Base-by-base conservation (phyloP, 2,113 vertebrate species). In the Nestor notabilis region DNA sequence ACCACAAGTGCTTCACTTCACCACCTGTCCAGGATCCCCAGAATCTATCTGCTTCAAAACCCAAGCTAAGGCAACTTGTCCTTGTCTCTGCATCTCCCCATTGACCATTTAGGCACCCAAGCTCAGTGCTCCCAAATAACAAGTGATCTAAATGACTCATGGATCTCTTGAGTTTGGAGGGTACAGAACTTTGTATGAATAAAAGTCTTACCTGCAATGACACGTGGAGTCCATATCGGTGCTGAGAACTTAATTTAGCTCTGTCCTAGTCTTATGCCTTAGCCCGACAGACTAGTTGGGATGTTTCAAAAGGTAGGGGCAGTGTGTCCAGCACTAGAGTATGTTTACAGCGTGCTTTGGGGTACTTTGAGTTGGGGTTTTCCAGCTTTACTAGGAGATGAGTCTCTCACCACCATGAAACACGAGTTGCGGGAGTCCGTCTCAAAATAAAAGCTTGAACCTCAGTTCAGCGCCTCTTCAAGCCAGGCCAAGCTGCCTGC, bases 401-500 rank as follows among this genome's bases (percentile, higher is more conserved):
- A 37, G 31, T 39, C 37, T 63, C 60, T 90, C 9, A 43, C 17
- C 41, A 43, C 28, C 13, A 52, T 46, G 55, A 89, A 75, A 64
- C 23, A 39, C 4, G 52, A 19, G 35, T 86, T 83, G 27, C 58
- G 69, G 31, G 53, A 90, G 12, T 24, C 43, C 72, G 64, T 77
- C 53, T 70, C 49, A n/a, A 83, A 87, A 96, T 53, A 89, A 83
- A 78, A 15, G 63, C 11, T 64, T 68, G 86, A 65, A 75, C 9
- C 33, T 87, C 74, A 78, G 77, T 70, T 77, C 83, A 47, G 39
- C 87, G 55, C 27, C 76, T 93, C 31, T 93, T 87, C 74, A 78
- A 91, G 69, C 90, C 69, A 85, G 65, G 70, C 86, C 89, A 95
- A 93, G 65, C 87, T 93, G 94, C 74, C 82, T 56, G n/a, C 83